Evolutionary conservation across 2,888 invertebrate genomes (phyloP).

Genomic region (Leptopilina drosophilae): DNA sequence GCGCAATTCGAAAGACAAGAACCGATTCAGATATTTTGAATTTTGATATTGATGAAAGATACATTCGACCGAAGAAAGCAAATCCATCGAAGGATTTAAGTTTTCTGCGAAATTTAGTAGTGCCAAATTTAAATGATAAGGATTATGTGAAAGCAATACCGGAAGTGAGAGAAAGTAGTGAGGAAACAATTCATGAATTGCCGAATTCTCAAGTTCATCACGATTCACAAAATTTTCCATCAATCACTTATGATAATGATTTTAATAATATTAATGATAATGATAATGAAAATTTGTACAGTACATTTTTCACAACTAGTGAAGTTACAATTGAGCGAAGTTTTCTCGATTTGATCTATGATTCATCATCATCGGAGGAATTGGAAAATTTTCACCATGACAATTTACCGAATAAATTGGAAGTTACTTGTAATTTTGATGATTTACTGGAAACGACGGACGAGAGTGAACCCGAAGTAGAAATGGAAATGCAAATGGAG

Average conservation of each 20-base stretch:
- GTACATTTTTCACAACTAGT: neutral
- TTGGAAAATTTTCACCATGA: neutral
- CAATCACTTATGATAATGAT: neutral
- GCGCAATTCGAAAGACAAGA: slow-evolving; percentile 67
- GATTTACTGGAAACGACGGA: slow-evolving; percentile 57
- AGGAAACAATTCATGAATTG: neutral
- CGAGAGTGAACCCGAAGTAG: slow-evolving; percentile 16
- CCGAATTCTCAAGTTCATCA: neutral
- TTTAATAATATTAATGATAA: neutral
- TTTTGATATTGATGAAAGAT: slow-evolving; percentile 54
- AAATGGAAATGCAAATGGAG: neutral
- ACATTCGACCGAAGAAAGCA: slow-evolving; percentile 49
- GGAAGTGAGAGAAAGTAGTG: neutral
- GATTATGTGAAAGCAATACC: slow-evolving; percentile 57
- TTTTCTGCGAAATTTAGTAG: slow-evolving; percentile 57
- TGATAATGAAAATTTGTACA: neutral
- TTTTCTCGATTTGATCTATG: slow-evolving; percentile 50
- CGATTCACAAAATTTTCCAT: neutral
- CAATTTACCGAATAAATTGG: slow-evolving; percentile 28
- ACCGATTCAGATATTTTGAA: slow-evolving; percentile 48
- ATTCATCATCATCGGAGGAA: slow-evolving; percentile 43
- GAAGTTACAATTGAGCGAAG: slow-evolving; percentile 28
- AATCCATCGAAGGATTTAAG: slow-evolving; percentile 47
- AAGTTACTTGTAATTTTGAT: slow-evolving; percentile 51
- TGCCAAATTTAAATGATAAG: slow-evolving; percentile 61